phyloP scores from a whole-genome alignment of 2,797 vertebrate genomes.

The Etheostoma perlongum region DNA sequence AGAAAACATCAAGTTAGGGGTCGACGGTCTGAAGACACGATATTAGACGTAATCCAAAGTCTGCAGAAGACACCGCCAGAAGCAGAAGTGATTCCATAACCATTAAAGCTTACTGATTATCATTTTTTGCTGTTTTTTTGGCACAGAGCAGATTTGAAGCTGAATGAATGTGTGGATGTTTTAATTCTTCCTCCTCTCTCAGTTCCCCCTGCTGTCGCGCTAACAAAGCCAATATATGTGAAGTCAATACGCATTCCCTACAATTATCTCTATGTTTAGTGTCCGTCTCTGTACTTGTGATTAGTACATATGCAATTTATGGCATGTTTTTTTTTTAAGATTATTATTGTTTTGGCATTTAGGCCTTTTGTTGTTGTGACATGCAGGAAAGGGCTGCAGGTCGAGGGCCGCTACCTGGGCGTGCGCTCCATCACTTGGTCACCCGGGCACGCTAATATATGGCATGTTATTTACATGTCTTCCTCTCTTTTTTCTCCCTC shows the following conservation, averaged over 20 bases:
- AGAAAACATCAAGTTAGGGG: too few relatives aligned
- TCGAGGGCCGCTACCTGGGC: too few relatives aligned
- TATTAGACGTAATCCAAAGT: not conserved
- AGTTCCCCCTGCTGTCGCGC: not conserved
- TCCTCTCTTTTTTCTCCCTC: not conserved
- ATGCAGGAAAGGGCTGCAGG: too few relatives aligned
- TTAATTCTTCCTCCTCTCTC: not conserved
- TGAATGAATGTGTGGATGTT: not conserved
- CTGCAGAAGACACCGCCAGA: not conserved
- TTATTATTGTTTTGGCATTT: too few relatives aligned
- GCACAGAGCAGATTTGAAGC: not conserved
- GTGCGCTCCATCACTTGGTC: too few relatives aligned
- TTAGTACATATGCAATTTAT: too few relatives aligned
- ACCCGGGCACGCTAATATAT: not conserved
- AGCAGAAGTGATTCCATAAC: too few relatives aligned
- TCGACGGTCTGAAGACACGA: too few relatives aligned
- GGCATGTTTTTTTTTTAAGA: too few relatives aligned
- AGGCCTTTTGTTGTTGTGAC: too few relatives aligned
- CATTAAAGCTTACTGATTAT: too few relatives aligned
- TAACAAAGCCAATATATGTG: slow-evolving; percentile 2
- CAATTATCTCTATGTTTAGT: not conserved
- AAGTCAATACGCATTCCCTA: not conserved
- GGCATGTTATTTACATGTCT: not conserved
- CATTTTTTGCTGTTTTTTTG: too few relatives aligned
- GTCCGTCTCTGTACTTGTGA: not conserved